Evolutionary conservation across 1,140 invertebrate species (phyloP).

Genomic region (Antheraea mylitta): DNA sequence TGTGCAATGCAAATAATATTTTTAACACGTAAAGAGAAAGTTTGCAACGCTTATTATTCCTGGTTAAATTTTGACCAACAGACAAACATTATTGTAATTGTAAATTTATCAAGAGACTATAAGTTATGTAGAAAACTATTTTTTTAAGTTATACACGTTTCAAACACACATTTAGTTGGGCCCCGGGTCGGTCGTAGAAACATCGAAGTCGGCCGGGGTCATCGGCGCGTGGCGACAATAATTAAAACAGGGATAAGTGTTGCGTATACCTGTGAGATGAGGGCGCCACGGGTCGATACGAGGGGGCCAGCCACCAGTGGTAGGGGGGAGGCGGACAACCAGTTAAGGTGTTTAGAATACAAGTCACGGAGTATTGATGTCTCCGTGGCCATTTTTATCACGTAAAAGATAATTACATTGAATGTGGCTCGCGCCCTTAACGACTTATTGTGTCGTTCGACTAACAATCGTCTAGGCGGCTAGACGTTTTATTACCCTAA

Average conservation of each 20-base stretch:
- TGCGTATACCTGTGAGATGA: slow-evolving; percentile 74
- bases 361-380: slow-evolving; percentile 60
- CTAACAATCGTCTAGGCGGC: slow-evolving; percentile 13
- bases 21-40: too few relatives aligned
- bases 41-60: too few relatives aligned
- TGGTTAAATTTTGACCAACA: too few relatives aligned
- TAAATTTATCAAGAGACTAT: too few relatives aligned
- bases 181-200: background rate
- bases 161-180: background rate
- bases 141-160: background rate
- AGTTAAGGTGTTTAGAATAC: slow-evolving; percentile 69
- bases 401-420: slow-evolving; percentile 29
- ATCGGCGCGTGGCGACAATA: slow-evolving; percentile 67
- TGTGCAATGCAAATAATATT: too few relatives aligned
- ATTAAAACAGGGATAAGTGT: slow-evolving; percentile 76
- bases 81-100: too few relatives aligned
- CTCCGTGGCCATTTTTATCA: slow-evolving; percentile 45
- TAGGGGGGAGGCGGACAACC: slow-evolving; percentile 37
- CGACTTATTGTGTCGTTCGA: slow-evolving; percentile 16
- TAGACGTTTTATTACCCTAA: background rate
- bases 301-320: slow-evolving; percentile 29
- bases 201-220: slow-evolving; percentile 41
- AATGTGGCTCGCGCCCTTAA: slow-evolving; percentile 22
- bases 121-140: too few relatives aligned
- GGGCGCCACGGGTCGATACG: slow-evolving; percentile 66